A percentile compares a stretch with the other conserved stretches of the same genome.
phyloP scores from a whole-genome alignment of 1,140 invertebrate species.

The Leptinotarsa undecemlineata region DNA sequence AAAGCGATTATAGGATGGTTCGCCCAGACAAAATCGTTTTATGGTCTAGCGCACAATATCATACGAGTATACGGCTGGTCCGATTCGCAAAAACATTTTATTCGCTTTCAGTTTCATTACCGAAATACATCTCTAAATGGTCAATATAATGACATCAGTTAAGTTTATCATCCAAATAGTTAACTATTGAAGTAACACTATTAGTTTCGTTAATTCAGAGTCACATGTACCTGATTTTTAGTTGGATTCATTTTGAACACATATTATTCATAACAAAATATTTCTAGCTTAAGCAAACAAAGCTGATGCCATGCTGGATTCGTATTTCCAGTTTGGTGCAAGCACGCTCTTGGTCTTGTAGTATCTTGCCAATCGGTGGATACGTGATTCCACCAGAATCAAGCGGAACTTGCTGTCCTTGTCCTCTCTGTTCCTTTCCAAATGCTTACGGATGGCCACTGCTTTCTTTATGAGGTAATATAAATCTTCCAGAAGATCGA shows the following conservation, averaged over 20 bases:
- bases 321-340: constrained; percentile 98
- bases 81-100: no score
- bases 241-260: no score
- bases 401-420: constrained; percentile 98
- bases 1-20: background rate
- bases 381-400: constrained; percentile 98
- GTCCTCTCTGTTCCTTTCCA: constrained; percentile 96
- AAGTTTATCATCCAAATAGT: no score
- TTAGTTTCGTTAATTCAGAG: no score
- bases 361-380: constrained; percentile 96
- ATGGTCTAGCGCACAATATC: no score
- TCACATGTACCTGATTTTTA: no score
- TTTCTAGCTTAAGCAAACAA: constrained; percentile 84
- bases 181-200: no score
- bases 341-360: constrained; percentile 97
- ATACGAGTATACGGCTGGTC: no score
- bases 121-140: no score
- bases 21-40: background rate
- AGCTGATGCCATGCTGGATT: constrained; percentile 95
- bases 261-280: background rate
- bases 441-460: constrained; percentile 97
- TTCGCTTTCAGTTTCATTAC: no score
- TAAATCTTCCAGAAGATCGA: constrained; percentile 96
- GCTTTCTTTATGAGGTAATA: constrained; percentile 99
- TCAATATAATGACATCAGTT: no score